Evolutionary conservation across 2,113 vertebrate genomes (phyloP), one percentile per base, ranked within the genome.

Genomic region (Apodemus speciosus): DNA sequence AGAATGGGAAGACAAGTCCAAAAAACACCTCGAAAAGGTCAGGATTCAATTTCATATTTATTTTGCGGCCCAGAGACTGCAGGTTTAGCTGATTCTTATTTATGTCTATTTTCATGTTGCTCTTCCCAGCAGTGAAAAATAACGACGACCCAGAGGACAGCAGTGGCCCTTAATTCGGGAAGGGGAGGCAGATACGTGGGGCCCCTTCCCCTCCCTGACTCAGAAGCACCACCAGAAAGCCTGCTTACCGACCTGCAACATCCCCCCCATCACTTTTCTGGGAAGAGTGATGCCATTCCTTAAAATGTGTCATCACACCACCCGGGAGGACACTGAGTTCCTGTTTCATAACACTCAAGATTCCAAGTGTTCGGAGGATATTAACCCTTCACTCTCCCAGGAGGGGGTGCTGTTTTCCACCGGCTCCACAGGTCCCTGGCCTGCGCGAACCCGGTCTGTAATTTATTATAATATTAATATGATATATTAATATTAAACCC

Each of bases 291-390:
- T 38, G n/a, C 23, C 23, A 56, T 35, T 92, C 71, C 87, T 91
- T 72, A 90, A 75, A 83, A 64, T 30, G 58, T 76, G 80, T 94
- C 71, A 96, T 56, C 76, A 27, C 56, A 88, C 35, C 0, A 0
- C 93, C 85, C 18, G 73, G 87, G 72, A 76, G 86, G 73, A 76
- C 9, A 79, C 11, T 85, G 75, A 73, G 84, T 85, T 95, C 35
- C 88, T 94, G 62, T 88, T 95, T 66, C 40, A 30, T 32, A 80
- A 96, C 38, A 71, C 35, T 86, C 64, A 85, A 85, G 87, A 92
- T 90, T 77, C 75, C 56, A 53, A 90, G 73, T 71, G 56, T 69
- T 89, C 43, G 15, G 49, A 30, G 2, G 35, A 46, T 27, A n/a
- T 3, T 43, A 9, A 89, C 62, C 75, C 51, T 69, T 38, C 66